Evolutionary conservation across 2,888 invertebrate genomes (phyloP).

Genomic region (Acheta domesticus): DNA sequence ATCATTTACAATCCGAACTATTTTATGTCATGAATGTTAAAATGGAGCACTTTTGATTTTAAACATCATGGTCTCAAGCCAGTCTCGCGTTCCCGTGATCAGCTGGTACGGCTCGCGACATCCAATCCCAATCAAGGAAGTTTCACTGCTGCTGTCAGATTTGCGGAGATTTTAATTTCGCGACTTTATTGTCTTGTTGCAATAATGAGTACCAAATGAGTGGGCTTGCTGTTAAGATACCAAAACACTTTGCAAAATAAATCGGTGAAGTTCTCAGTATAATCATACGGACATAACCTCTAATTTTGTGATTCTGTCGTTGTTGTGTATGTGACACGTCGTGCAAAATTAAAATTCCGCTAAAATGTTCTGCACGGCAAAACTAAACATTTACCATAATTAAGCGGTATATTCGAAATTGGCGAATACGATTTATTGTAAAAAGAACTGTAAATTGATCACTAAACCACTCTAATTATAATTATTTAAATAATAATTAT

Average conservation of each 20-base stretch:
- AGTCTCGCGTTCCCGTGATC: slow-evolving; percentile 26
- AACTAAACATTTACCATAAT: slow-evolving; percentile 21
- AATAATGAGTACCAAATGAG: too few species aligned
- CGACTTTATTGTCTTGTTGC: slow-evolving; percentile 3
- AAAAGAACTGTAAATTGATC: neutral
- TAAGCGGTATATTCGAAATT: slow-evolving; percentile 29
- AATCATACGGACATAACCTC: too few species aligned
- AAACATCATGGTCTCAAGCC: slow-evolving; percentile 2
- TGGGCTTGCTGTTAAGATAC: too few species aligned
- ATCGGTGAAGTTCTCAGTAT: too few species aligned
- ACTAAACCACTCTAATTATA: neutral
- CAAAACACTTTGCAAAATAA: too few species aligned
- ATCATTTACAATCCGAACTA: neutral
- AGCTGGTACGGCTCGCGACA: slow-evolving; percentile 29
- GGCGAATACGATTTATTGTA: neutral
- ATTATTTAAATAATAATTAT: neutral
- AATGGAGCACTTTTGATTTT: slow-evolving; percentile 22
- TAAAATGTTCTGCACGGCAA: slow-evolving; percentile 28
- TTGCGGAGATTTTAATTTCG: slow-evolving; percentile 28
- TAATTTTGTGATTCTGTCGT: too few species aligned
- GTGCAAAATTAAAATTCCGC: too few species aligned
- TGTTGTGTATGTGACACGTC: too few species aligned
- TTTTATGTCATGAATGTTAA: slow-evolving; percentile 19
- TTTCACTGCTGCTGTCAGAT: slow-evolving; percentile 28
- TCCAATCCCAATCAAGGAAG: slow-evolving; percentile 32